Percentiles rank a stretch among this genome's conserved stretches.
phyloP scores from a whole-genome alignment of 64 coral and sea anemone genomes.

The Actinia tenebrosa region DNA sequence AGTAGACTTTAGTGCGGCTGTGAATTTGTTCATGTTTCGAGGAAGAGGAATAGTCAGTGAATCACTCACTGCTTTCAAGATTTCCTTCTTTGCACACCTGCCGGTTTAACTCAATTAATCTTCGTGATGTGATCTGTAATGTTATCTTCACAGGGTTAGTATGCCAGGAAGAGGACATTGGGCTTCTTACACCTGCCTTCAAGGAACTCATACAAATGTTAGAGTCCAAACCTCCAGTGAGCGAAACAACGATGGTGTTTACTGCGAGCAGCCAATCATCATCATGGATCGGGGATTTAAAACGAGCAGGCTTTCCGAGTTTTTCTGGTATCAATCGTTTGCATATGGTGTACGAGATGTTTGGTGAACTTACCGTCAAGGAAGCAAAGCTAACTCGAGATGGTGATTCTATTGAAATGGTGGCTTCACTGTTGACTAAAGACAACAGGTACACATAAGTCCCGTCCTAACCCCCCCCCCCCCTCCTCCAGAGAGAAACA shows the following conservation, averaged over 20 bases:
- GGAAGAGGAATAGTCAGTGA: too few species aligned
- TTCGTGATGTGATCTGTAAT: too few species aligned
- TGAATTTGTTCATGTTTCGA: too few species aligned
- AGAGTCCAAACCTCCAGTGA: conserved; percentile 47
- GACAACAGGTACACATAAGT: conserved; percentile 37
- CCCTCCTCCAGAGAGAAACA: not conserved
- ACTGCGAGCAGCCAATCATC: conserved; percentile 29
- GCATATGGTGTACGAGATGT: conserved; percentile 58
- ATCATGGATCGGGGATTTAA: conserved; percentile 51
- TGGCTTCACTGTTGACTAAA: conserved; percentile 38
- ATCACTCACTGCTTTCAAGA: too few species aligned
- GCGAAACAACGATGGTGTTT: conserved; percentile 31
- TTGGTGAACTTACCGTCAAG: conserved; percentile 57
- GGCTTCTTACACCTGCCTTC: conserved; percentile 35
- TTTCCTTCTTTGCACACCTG: too few species aligned
- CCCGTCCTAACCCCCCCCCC: not conserved
- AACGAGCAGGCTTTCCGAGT: conserved; percentile 70
- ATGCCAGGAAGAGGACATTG: conserved; percentile 74
- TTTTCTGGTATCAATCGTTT: conserved; percentile 56
- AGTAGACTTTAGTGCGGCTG: too few species aligned
- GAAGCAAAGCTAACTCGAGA: conserved; percentile 46
- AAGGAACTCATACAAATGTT: conserved; percentile 41
- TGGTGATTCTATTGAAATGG: conserved; percentile 24
- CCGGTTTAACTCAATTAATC: too few species aligned
- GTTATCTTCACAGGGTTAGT: conserved; percentile 25